Base-by-base conservation (phyloP, 2,113 vertebrate genomes). In the Chloropsis hardwickii region DNA sequence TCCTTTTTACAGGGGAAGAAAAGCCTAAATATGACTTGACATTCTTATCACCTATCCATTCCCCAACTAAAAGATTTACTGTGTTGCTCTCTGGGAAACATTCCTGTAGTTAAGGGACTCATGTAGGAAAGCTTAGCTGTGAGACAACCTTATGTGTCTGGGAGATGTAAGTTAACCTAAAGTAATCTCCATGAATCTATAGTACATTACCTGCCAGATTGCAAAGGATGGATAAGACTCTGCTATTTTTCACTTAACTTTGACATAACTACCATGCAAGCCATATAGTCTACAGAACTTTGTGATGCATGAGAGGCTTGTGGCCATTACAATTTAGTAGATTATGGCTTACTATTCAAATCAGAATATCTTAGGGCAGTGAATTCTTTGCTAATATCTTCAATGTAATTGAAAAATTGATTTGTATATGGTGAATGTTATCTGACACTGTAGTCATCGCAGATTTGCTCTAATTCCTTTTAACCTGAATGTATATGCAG, bases 21-120 rank as follows among this genome's bases (percentile, higher is more conserved):
- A 82, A 16, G 2, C 70, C 92, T 94, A 97, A 95, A 94, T 92
- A 94, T 86, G 76, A 89, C 72, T 96, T 92, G 92, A 79, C 82
- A 91, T 82, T 77, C 90, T 97, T 97, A 97, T 97, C 95, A 96
- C 76, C 65, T 91, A 90, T 51, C 56, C 56, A 67, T 8, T 90
- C 93, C 81, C 45, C 78, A 77, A 11, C 42, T 39, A 45, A 57
- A 87, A 97, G 92, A 97, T 98, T 97, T 98, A 97, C 42, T 51
- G 33, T 39, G 28, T 28, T 71, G 47, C 51, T 85, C 45, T 48
- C 29, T 93, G 95, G 95, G 92, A 95, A 96, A 93, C 19, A 29
- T 70, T 87, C 22, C 62, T 76, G 50, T 58, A 82, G 66, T 80
- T 69, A 62, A 62, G 39, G 18, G 67, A 62, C 35, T 70, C 4